phyloP scores from a whole-genome alignment of 2,113 vertebrate genomes.

The Nesogale talazaci region DNA sequence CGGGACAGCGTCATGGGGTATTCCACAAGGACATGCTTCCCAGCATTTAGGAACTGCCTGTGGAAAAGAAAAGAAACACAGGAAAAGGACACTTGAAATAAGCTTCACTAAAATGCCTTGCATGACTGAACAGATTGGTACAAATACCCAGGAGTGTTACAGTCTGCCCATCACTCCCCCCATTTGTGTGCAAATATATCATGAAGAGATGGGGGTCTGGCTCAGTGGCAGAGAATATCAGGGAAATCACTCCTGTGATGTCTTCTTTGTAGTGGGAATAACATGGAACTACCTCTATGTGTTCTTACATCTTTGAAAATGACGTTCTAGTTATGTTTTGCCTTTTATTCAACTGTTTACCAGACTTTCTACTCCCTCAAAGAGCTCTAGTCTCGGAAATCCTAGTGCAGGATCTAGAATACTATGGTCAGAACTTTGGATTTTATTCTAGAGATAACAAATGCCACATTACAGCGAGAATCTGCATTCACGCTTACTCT shows the following conservation, averaged over 20 bases:
- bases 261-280: background rate
- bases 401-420: background rate
- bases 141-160: background rate
- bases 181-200: too few species aligned
- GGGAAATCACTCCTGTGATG: background rate
- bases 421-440: background rate
- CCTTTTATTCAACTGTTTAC: background rate
- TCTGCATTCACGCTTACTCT: background rate
- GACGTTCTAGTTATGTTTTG: background rate
- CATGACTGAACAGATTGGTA: background rate
- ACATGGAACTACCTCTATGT: background rate
- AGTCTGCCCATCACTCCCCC: background rate
- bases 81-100: conserved; percentile 57
- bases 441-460: background rate
- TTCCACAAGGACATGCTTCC: conserved; percentile 96
- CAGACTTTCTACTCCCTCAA: too few species aligned
- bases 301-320: background rate
- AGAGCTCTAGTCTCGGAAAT: too few species aligned
- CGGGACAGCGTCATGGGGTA: conserved; percentile 93
- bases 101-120: background rate
- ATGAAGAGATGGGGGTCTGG: background rate
- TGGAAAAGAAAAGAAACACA: conserved; percentile 39
- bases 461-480: background rate
- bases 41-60: conserved; percentile 93
- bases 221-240: background rate